These are phyloP conservation scores for Simalia tracyae DNA, from an alignment of 2,797 vertebrate species.

Conservation along the genomic window DNA sequence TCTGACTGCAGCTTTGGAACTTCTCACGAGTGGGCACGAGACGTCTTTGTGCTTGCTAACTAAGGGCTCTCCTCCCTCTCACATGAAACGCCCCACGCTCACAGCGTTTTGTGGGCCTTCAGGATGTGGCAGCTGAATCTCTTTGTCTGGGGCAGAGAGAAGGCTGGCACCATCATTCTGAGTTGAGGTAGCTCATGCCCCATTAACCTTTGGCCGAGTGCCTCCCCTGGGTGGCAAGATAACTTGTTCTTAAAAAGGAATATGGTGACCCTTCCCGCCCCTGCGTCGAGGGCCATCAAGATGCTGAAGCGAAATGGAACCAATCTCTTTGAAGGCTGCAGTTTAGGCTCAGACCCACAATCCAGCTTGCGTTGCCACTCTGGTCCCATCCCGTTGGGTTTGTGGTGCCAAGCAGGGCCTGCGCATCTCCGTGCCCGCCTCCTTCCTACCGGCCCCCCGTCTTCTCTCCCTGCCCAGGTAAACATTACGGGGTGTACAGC, in stretches of 20 bases:
- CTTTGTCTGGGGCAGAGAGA: not conserved
- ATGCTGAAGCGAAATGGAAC: not conserved
- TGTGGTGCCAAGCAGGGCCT: not conserved
- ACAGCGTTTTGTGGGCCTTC: not conserved
- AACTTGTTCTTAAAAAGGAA: not conserved
- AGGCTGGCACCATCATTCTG: not conserved
- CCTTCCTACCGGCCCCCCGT: not conserved
- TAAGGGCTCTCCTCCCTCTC: not conserved
- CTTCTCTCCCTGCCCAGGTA: constrained; percentile 75
- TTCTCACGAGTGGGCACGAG: not conserved
- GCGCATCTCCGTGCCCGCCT: not conserved
- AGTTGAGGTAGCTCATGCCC: not conserved
- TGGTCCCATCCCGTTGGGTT: not conserved
- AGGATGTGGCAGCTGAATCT: not conserved
- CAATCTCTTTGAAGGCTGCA: not conserved
- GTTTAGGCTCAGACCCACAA: no score
- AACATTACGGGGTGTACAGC: constrained; percentile 98
- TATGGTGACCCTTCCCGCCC: not conserved
- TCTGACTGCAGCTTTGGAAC: not conserved
- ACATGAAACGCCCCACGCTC: not conserved
- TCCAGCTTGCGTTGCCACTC: not conserved
- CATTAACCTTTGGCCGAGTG: not conserved
- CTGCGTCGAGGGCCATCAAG: not conserved
- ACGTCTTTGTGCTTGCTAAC: no score
- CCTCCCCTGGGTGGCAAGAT: not conserved